Evolutionary conservation across 92 coral and sea anemone species (phyloP).

Genomic region (Pocillopora meandrina): DNA sequence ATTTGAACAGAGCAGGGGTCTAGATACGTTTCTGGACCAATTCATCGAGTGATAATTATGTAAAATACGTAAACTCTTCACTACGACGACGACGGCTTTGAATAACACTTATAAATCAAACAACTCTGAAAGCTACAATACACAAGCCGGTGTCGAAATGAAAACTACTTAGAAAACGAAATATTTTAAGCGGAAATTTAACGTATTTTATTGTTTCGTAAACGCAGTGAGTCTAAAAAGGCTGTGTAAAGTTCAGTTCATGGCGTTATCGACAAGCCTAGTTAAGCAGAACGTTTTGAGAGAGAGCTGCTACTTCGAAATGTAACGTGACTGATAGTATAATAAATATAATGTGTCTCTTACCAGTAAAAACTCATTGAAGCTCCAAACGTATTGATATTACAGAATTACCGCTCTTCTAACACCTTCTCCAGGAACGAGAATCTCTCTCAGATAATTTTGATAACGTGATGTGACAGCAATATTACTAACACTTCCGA

Average conservation of each 20-base stretch:
- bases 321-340: background rate
- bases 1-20: background rate
- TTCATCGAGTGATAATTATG: background rate
- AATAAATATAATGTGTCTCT: background rate
- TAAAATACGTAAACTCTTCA: conserved; percentile 1
- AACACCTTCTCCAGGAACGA: too few relatives aligned
- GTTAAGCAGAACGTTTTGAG: conserved; percentile 11
- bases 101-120: background rate
- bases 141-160: background rate
- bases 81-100: background rate
- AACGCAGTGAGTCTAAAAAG: background rate
- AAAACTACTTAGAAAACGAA: conserved; percentile 5
- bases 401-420: too few relatives aligned
- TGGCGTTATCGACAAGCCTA: conserved; percentile 11
- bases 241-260: background rate
- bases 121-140: background rate
- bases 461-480: conserved; percentile 19
- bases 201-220: background rate
- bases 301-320: background rate
- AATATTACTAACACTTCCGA: conserved; percentile 12
- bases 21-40: background rate
- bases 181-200: background rate
- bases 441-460: background rate
- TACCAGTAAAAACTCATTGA: conserved; percentile 7
- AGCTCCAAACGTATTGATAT: too few relatives aligned